Conservation (phyloP, 1,140 invertebrate species). For the Thaumetopoea pityocampa region DNA sequence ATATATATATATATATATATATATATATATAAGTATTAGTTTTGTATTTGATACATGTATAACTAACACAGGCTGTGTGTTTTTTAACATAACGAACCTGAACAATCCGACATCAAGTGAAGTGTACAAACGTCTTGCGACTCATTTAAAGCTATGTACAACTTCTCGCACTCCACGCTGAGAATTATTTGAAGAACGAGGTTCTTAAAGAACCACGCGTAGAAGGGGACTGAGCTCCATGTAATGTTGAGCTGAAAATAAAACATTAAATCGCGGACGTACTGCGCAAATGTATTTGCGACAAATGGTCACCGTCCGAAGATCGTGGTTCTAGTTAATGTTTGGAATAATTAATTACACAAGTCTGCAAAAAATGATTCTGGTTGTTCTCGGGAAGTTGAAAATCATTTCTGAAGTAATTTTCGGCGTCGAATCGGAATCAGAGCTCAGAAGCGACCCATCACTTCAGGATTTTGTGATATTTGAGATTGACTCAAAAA, state of each 20-base stretch:
- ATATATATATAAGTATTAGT: too few species aligned
- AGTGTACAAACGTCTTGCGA: background rate
- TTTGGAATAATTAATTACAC: too few species aligned
- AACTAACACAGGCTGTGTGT: too few species aligned
- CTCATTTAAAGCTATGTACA: background rate
- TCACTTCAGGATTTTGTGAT: too few species aligned
- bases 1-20: too few species aligned
- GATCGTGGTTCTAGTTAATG: background rate
- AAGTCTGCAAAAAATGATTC: too few species aligned
- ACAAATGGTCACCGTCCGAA: background rate
- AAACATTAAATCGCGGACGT: background rate
- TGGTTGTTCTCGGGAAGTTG: too few species aligned
- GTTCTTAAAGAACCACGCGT: background rate
- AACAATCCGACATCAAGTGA: background rate
- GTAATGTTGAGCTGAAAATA: background rate
- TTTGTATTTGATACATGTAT: too few species aligned
- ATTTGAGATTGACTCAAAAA: too few species aligned
- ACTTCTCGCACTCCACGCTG: background rate
- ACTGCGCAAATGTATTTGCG: background rate
- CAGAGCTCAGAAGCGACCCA: too few species aligned
- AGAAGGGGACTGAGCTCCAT: background rate
- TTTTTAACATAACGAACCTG: background rate
- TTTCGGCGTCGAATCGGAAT: too few species aligned
- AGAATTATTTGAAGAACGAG: background rate
- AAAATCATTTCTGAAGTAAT: too few species aligned